phyloP scores from a whole-genome alignment of 2,113 vertebrate species.

The Leucoraja erinaceus region DNA sequence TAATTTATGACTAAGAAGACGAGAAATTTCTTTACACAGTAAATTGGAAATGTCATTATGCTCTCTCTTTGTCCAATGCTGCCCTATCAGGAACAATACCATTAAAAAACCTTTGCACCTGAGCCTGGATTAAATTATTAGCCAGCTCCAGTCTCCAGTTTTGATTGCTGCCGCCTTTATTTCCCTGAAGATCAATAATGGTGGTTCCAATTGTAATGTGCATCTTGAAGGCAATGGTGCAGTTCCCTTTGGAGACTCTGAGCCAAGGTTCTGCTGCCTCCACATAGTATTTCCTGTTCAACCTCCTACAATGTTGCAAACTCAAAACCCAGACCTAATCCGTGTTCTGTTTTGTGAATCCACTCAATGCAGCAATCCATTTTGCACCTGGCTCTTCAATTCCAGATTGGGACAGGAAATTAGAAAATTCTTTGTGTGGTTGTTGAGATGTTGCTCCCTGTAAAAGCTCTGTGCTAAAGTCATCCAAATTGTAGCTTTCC shows the following conservation, averaged over 20 bases:
- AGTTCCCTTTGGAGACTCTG: neutral
- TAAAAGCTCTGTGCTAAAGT: neutral
- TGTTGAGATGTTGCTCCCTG: neutral
- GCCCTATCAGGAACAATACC: neutral
- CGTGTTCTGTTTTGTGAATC: neutral
- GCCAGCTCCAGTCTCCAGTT: neutral
- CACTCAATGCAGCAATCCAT: neutral
- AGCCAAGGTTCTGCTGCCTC: neutral
- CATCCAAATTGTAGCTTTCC: neutral
- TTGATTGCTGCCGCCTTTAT: neutral
- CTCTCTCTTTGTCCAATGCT: no score
- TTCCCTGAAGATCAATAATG: neutral
- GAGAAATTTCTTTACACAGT: no score
- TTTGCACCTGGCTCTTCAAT: neutral
- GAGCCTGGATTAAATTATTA: neutral
- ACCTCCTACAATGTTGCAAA: neutral
- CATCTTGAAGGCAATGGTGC: neutral
- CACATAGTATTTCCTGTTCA: neutral
- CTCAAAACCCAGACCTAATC: neutral
- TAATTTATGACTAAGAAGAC: no score
- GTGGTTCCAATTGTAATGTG: neutral
- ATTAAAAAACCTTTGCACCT: neutral
- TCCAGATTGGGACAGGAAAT: neutral
- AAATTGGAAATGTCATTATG: neutral
- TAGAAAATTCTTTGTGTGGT: neutral